Base-by-base conservation (phyloP, 2,113 vertebrate genomes). In the Vulpes ferrilata region DNA sequence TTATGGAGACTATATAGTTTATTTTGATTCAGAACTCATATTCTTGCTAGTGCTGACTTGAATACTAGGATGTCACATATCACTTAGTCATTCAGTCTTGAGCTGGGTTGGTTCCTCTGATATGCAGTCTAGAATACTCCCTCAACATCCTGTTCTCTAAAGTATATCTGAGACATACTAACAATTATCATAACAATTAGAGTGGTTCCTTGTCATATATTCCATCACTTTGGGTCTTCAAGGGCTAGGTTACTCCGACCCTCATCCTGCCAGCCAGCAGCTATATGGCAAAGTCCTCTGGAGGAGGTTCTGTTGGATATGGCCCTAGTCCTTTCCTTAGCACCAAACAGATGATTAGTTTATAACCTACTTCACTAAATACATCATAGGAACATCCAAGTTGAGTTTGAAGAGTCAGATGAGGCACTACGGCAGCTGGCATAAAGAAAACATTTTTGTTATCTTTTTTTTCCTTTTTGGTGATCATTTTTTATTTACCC, bases 41-140 rank as follows among this genome's bases (percentile, higher is more conserved):
- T 88, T 94, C 35, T 93, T 67, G 19, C 62, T 88, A 23, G n/a
- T 53, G 25, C 35, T 82, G 43, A 67, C 88, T 93, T 86, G 53
- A 16, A 57, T 23, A 76, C 19, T 4, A 35, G 51, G 5, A 16
- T 48, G 25, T 27, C 48, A 64, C 4, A 0, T 76, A 23, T 55
- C 7, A 51, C 25, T 73, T 74, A 57, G 19, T 86, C 51, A 43
- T 32, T 43, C 15, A 32, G 53, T 38, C 60, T 67, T n/a, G 12
- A 92, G 15, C 13, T 60, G 20, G 32, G 9, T 59, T 71, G 60
- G 22, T 43, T 48, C 19, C 62, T 22, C 13, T 87, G 35, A 15
- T 23, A 65, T 32, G 12, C 2, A 51, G 35, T 87, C 8, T 81
- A 55, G 22, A 62, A 82, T 19, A 22, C 6, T 32, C 64, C 11